Base-by-base conservation (phyloP, 2,888 invertebrate genomes). In the Phragmatobia fuliginosa region DNA sequence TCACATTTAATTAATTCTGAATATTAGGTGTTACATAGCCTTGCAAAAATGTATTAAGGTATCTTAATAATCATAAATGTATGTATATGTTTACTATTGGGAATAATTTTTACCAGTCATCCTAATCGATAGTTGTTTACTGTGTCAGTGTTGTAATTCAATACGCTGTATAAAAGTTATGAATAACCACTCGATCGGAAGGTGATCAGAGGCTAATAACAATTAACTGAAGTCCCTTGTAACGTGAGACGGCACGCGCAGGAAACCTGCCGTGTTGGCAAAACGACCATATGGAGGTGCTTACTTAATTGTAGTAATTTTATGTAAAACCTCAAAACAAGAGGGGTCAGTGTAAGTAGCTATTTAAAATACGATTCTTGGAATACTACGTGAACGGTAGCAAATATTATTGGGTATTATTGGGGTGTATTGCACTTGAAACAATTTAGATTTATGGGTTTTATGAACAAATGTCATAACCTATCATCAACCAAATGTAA, bases 221-320 rank as follows among this genome's bases (percentile, higher is more conserved):
- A 94, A 93, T 94, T 92, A 94, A 93, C 83, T 92, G 92, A 92
- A 93, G 93, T 90, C 92, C 87, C 87, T 85, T 78, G 78, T 74
- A 91, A 91, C 85, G 58, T 67, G 87, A 91, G 87, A 79, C 84
- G 84, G 86, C 91, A 86, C 91, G 93, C 89, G 92, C 85, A 74
- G 79, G 86, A 88, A 87, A 87, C 91, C 91, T 89, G 87, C 79
- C 83, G 82, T 82, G 75, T 73, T 83, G 84, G 80, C 78, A 82
- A 83, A 85, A 86, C 88, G 87, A 85, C 90, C 94, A 93, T 92
- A 92, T 92, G 93, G 87, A 76, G 74, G 49, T 41, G 66, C 21
- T 70, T 31, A 68, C 70, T 61, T 83, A 83, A 85, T 83, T 67
- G 74, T 67, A 66, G 74, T 82, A 80, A 84, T 86, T 82, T 72